Evolutionary conservation across 1,140 invertebrate genomes (phyloP).

Genomic region (Drosophila lacteicornis): DNA sequence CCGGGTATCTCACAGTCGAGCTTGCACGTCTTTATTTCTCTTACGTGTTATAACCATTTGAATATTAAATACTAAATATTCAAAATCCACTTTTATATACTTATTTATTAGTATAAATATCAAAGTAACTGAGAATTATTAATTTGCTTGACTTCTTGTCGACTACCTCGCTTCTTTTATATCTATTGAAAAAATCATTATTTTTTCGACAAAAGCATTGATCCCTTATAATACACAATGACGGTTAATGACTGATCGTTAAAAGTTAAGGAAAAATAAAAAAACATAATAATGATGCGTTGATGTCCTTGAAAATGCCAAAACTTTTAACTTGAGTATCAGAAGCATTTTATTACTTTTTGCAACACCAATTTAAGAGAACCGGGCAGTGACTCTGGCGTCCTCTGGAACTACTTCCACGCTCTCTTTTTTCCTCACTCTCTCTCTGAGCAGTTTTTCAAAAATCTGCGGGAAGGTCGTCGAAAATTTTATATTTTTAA

Average conservation of each 20-base stretch:
- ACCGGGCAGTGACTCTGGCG: conserved; percentile 5
- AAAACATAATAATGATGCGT: conserved; percentile 13
- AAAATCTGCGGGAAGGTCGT: conserved; percentile 71
- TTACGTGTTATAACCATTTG: background rate
- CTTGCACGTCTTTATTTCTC: no score
- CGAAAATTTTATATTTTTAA: conserved; percentile 45
- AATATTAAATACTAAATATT: background rate
- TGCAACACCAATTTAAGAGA: conserved; percentile 58
- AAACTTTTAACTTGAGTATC: conserved; percentile 36
- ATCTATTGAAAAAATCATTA: conserved; percentile 37
- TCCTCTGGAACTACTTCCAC: conserved; percentile 3
- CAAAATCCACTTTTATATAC: background rate
- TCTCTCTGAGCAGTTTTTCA: conserved; percentile 1
- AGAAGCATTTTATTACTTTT: conserved; percentile 32
- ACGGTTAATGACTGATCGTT: conserved; percentile 38
- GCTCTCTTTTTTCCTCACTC: conserved; percentile 8
- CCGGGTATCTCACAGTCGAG: no score
- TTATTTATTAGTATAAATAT: background rate
- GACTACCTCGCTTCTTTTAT: background rate
- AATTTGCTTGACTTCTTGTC: background rate
- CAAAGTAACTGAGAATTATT: background rate
- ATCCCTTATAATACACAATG: conserved; percentile 20
- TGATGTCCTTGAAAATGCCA: conserved; percentile 41
- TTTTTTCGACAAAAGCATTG: conserved; percentile 17
- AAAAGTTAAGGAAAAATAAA: background rate